These are phyloP conservation scores for Lordiphosa fenestrarum DNA, from an alignment of 2,888 invertebrate genomes.

Conservation along the genomic window DNA sequence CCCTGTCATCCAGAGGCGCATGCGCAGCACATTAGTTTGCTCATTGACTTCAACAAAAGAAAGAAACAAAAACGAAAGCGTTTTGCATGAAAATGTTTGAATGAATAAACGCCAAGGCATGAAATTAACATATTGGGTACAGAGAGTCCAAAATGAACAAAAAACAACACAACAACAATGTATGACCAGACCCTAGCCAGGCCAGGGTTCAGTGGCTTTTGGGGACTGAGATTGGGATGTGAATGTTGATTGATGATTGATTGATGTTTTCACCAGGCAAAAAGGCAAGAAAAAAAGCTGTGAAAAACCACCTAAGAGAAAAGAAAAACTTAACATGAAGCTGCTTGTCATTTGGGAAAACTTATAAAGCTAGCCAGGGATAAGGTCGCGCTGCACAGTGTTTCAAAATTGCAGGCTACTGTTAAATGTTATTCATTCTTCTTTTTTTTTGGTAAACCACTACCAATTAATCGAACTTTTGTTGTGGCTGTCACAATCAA, in stretches of 20 bases:
- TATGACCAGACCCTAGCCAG: constrained; percentile 41
- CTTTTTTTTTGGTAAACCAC: too few relatives aligned
- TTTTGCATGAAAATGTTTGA: constrained; percentile 37
- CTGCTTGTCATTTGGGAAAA: constrained; percentile 19
- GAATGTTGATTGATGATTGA: constrained; percentile 64
- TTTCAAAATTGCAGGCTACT: too few relatives aligned
- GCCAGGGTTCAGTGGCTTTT: constrained; percentile 45
- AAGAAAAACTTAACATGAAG: constrained; percentile 19
- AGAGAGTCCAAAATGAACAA: constrained; percentile 23
- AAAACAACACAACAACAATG: constrained; percentile 33
- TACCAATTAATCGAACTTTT: too few relatives aligned
- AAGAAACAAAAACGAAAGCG: constrained; percentile 53
- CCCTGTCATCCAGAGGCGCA: constrained; percentile 32
- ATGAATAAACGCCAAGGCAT: constrained; percentile 29
- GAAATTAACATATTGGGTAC: constrained; percentile 57
- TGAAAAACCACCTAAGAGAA: constrained; percentile 22
- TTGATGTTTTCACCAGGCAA: constrained; percentile 65
- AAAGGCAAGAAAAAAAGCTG: constrained; percentile 10
- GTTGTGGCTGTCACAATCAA: too few relatives aligned
- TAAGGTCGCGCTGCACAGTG: too few relatives aligned
- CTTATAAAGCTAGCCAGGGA: too few relatives aligned
- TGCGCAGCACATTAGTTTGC: constrained; percentile 42
- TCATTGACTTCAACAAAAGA: constrained; percentile 12
- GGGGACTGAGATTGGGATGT: constrained; percentile 25
- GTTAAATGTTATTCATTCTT: too few relatives aligned